Base-by-base conservation (phyloP, 2,888 invertebrate species). In the Candidula unifasciata region DNA sequence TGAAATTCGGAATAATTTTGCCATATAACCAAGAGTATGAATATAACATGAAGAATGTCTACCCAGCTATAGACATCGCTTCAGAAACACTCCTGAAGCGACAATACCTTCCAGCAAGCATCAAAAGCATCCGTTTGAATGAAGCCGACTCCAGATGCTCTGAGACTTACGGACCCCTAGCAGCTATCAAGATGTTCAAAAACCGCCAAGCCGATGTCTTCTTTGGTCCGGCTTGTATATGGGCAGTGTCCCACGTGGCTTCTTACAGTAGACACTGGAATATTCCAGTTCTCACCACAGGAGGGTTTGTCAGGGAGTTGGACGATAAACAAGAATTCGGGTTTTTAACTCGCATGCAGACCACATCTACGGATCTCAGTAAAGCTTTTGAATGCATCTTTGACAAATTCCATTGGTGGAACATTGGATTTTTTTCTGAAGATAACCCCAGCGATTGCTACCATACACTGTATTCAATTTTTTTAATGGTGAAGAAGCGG, bases 171-270 rank as follows among this genome's bases (percentile, higher is more conserved):
- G 93, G 91, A 8, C 93, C 93, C 0, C 85, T 93, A 44, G 89
- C 88, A 2, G 93, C 92, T 21, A 90, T 93, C 33, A 91, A 93
- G 66, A 89, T 93, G 87, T 90, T 89, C 85, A 83, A 90, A 64
- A 86, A 90, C 10, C 85, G 89, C 35, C 79, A 82, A 21, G 91
- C 91, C 0, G 83, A 92, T 81, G 92, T 93, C 5, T 93, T 93
- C 83, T 81, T 93, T 8, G 93, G 93, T 0, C 93, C 93, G 0
- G 90, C 90, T 21, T 93, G 93, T 83, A 91, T 91, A 78, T 92
- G 97, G 74, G 97, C 97, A 0, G 93, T 97, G 90, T 97, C 97
- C 91, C 97, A 97, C 0, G 97, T 98, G 1, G 97, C 97, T 6
- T 94, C 97, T 86, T 95, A 97, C 84, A 97, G 97, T 0, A 96